phyloP scores from a whole-genome alignment of 2,888 invertebrate genomes.

The Bibio marci region DNA sequence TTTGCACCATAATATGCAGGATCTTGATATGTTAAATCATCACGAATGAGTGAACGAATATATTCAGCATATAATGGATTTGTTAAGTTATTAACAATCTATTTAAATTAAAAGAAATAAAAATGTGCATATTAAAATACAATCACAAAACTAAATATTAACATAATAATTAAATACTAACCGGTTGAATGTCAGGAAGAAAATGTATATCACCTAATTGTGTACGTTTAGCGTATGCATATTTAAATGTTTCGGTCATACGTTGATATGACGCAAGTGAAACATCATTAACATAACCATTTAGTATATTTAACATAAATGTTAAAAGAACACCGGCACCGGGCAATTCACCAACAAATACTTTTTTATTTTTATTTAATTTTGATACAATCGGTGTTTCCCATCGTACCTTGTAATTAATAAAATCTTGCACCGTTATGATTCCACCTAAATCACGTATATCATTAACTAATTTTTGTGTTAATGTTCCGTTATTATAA shows the following conservation, averaged over 20 bases:
- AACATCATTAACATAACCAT: constrained; percentile 23
- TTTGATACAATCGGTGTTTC: constrained; percentile 39
- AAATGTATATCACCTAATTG: constrained; percentile 55
- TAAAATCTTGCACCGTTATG: constrained; percentile 55
- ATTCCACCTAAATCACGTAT: constrained; percentile 50
- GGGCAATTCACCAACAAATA: constrained; percentile 67
- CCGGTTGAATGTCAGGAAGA: neutral
- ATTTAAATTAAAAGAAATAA: constrained; percentile 3
- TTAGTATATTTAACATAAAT: constrained; percentile 66
- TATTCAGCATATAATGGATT: constrained; percentile 34
- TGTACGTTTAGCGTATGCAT: constrained; percentile 72
- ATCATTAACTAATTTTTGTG: constrained; percentile 50
- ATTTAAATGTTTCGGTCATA: constrained; percentile 78
- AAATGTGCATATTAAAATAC: no score
- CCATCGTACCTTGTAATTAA: constrained; percentile 45
- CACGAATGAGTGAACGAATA: constrained; percentile 45
- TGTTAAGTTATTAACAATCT: constrained; percentile 49
- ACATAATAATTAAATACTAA: constrained; percentile 22
- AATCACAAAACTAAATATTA: no score
- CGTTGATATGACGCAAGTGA: constrained; percentile 45
- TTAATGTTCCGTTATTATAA: constrained; percentile 57
- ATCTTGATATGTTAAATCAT: constrained; percentile 44
- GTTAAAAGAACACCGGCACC: constrained; percentile 67
- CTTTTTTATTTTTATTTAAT: constrained; percentile 36
- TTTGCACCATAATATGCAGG: constrained; percentile 50